These are phyloP conservation scores for Anomalospiza imberbis DNA, from an alignment of 2,797 vertebrate species.

Conservation along the genomic window DNA sequence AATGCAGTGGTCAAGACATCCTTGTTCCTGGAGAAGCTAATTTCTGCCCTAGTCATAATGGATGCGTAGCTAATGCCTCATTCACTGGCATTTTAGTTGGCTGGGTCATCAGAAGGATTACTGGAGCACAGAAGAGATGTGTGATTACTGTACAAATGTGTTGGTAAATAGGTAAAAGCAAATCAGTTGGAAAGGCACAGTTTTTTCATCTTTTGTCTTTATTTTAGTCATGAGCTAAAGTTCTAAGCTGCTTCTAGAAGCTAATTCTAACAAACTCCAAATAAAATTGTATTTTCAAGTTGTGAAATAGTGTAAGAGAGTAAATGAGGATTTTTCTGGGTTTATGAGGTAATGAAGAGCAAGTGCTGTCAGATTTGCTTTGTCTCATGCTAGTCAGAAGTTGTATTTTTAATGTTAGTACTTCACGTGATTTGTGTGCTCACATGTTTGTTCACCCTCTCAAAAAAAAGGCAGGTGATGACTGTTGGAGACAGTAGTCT, in stretches of 20 bases:
- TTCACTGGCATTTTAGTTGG: neutral
- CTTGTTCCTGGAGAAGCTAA: neutral
- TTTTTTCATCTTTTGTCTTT: neutral
- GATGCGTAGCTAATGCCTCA: neutral
- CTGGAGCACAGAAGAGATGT: neutral
- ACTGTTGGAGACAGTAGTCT: neutral
- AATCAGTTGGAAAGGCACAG: neutral
- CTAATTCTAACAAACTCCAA: neutral
- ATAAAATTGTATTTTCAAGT: neutral
- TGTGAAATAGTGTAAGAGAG: neutral
- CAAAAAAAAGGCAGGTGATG: neutral
- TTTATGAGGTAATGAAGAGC: neutral
- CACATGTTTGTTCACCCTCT: rapidly evolving
- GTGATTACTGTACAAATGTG: neutral
- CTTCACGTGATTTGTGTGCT: neutral
- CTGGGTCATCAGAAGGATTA: neutral
- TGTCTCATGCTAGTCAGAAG: neutral
- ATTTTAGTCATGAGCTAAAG: neutral
- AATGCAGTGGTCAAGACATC: neutral
- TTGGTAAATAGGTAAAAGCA: neutral
- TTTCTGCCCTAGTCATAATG: neutral
- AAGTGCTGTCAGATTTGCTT: neutral
- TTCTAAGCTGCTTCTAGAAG: neutral
- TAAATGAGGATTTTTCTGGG: neutral
- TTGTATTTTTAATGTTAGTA: neutral